These are phyloP conservation scores for Oscheius sp. DNA, from an alignment of 1,140 invertebrate species.

Conservation along the genomic window DNA sequence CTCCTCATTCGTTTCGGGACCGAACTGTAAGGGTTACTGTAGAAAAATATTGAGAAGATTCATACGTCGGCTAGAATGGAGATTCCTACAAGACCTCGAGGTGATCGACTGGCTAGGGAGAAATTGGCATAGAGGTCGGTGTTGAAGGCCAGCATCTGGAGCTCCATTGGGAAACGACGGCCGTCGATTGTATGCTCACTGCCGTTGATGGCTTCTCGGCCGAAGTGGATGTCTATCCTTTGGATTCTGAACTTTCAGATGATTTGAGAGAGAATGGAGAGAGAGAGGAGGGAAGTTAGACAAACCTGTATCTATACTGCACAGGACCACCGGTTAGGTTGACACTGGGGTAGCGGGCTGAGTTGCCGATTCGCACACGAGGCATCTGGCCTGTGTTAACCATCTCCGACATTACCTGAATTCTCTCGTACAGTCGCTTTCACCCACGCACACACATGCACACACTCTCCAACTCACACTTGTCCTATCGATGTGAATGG, in stretches of 20 bases:
- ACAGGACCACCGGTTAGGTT: constrained; percentile 79
- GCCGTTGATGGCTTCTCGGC: constrained; percentile 73
- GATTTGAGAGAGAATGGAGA: background rate
- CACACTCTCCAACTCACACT: constrained; percentile 69
- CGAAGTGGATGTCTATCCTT: constrained; percentile 87
- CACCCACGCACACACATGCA: too few species aligned
- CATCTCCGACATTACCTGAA: constrained; percentile 33
- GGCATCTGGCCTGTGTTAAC: constrained; percentile 41
- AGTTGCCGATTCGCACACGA: constrained; percentile 32
- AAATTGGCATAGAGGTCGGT: constrained; percentile 90
- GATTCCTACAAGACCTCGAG: constrained; percentile 84
- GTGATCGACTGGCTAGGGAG: constrained; percentile 75
- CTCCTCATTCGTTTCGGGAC: constrained; percentile 78
- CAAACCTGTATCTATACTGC: constrained; percentile 73
- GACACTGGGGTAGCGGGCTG: constrained; percentile 10
- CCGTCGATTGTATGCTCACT: constrained; percentile 85
- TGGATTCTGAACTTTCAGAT: constrained; percentile 32
- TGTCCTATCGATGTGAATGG: constrained; percentile 84
- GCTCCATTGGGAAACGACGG: constrained; percentile 82
- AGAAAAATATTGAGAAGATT: constrained; percentile 5
- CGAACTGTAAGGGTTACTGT: constrained; percentile 71
- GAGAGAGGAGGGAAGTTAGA: background rate
- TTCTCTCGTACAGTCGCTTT: too few species aligned
- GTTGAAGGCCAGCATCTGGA: constrained; percentile 38
- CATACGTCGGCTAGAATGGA: constrained; percentile 84